Evolutionary conservation across 1,140 invertebrate species (phyloP).

Genomic region (Drosophila fuyamai): DNA sequence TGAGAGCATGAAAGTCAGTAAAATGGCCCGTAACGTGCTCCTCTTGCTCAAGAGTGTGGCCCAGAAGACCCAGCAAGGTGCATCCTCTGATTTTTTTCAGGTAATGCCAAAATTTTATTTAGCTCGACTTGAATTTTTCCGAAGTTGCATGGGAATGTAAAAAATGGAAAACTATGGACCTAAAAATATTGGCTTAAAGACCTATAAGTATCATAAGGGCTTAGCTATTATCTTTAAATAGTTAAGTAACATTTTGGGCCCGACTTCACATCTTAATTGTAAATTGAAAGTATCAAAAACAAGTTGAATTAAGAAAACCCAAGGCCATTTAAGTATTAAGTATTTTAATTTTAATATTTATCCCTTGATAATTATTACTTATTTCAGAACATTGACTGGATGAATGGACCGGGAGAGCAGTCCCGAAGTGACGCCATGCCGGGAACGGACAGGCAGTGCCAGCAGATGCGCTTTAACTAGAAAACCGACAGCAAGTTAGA

Average conservation of each 20-base stretch:
- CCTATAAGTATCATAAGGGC: too few species aligned
- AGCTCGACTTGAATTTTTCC: too few species aligned
- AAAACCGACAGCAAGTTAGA: neutral
- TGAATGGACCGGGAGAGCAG: neutral
- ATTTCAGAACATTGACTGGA: neutral
- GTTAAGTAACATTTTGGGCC: too few species aligned
- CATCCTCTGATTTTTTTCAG: constrained; percentile 48
- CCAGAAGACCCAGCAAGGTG: constrained; percentile 11
- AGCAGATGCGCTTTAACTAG: constrained; percentile 40
- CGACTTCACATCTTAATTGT: too few species aligned
- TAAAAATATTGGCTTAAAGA: too few species aligned
- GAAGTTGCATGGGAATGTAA: too few species aligned
- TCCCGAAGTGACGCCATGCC: neutral
- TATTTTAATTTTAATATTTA: too few species aligned
- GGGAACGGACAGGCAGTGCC: too few species aligned
- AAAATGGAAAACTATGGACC: too few species aligned
- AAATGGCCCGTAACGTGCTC: constrained; percentile 56
- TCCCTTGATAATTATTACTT: neutral
- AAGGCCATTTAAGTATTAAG: too few species aligned
- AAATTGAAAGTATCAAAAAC: neutral
- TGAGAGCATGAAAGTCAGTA: neutral
- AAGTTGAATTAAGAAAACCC: too few species aligned
- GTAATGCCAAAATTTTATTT: constrained; percentile 9
- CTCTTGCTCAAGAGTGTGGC: constrained; percentile 43
- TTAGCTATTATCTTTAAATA: too few species aligned